Conservation (phyloP, 2,888 invertebrate genomes). For the Priocnemis perturbator region DNA sequence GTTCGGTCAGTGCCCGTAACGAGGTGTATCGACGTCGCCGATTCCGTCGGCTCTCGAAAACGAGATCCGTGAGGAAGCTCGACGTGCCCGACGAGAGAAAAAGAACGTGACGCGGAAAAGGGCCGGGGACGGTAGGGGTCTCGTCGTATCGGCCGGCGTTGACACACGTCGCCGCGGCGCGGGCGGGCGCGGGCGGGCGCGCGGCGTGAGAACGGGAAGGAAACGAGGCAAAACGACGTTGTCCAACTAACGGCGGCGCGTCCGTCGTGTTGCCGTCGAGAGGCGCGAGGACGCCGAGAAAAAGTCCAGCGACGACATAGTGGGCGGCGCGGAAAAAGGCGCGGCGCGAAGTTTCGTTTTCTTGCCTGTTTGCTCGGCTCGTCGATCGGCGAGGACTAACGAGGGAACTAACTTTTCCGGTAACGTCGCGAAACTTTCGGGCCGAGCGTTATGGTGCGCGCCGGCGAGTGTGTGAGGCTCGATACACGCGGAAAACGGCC, state of each 20-base stretch:
- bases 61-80: no score
- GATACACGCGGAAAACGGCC: no score
- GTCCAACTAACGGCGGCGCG: constrained; percentile 39
- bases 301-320: background rate
- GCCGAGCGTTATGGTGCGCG: constrained; percentile 13
- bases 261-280: constrained; percentile 27
- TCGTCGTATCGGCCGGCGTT: constrained; percentile 28
- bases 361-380: constrained; percentile 21
- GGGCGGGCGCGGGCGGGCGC: no score
- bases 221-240: constrained; percentile 41
- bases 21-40: no score
- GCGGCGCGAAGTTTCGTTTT: constrained; percentile 20
- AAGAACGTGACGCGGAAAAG: no score
- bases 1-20: no score
- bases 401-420: constrained; percentile 41
- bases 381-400: constrained; percentile 30
- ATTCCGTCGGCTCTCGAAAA: no score
- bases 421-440: constrained; percentile 25
- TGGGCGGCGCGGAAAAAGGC: background rate
- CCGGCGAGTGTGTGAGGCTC: no score
- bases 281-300: background rate
- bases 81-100: no score
- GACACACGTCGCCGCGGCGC: constrained; percentile 31
- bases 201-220: constrained; percentile 46
- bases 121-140: no score